Conservation (phyloP, 2,888 invertebrate species). For the Baronia brevicornis region DNA sequence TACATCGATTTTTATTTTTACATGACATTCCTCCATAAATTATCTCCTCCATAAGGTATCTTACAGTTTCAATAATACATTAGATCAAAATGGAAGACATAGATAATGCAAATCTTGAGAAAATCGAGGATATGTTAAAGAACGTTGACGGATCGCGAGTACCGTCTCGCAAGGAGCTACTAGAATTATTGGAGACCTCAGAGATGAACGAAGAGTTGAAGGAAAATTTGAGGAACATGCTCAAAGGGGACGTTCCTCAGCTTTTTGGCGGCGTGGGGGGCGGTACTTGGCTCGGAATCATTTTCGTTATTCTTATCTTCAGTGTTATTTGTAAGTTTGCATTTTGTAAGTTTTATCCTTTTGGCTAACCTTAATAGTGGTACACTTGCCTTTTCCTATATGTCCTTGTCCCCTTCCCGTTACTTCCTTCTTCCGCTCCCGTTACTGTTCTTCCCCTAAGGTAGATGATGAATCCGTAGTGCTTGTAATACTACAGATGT, state of each 20-base stretch:
- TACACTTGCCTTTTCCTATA: background rate
- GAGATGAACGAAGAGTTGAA: conserved; percentile 78
- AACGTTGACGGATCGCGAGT: conserved; percentile 44
- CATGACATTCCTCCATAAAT: no score
- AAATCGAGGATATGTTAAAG: conserved; percentile 42
- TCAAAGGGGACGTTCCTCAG: conserved; percentile 60
- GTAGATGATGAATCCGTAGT: no score
- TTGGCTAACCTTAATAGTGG: background rate
- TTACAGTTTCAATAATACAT: no score
- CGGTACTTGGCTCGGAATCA: conserved; percentile 38
- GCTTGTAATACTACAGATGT: no score
- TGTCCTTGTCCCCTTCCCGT: background rate
- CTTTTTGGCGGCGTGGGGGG: conserved; percentile 42
- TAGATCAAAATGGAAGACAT: no score
- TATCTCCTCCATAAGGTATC: no score
- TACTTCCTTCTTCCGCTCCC: background rate
- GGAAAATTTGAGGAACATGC: conserved; percentile 68
- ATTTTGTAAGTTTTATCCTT: conserved; percentile 11
- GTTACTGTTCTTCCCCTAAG: background rate
- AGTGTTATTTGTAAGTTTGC: conserved; percentile 52
- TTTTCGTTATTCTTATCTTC: conserved; percentile 47
- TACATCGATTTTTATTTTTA: no score
- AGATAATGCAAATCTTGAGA: conserved; percentile 26
- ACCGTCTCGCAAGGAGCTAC: conserved; percentile 73
- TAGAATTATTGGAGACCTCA: conserved; percentile 75